Evolutionary conservation across 1,140 invertebrate genomes (phyloP).

Genomic region (Coenobita brevimanus): DNA sequence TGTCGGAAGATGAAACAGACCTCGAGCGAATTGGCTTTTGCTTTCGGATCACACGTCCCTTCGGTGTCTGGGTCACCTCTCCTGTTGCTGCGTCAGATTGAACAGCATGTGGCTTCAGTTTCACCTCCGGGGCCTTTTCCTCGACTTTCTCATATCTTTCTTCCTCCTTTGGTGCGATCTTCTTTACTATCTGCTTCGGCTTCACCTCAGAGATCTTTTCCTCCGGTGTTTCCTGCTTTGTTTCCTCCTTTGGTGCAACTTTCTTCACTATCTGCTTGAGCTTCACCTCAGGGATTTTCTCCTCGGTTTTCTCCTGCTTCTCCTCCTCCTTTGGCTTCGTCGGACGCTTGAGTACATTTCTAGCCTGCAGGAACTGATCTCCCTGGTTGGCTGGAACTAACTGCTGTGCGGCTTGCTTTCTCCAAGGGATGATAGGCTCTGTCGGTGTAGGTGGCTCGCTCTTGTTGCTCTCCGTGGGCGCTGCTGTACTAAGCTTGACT

Average conservation of each 20-base stretch:
- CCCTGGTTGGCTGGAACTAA: conserved; percentile 48
- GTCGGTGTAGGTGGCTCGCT: conserved; percentile 12
- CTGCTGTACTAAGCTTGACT: conserved; percentile 16
- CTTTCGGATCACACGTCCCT: conserved; percentile 2
- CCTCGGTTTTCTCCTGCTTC: conserved; percentile 39
- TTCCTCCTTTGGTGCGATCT: too few relatives aligned
- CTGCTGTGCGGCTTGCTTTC: conserved; percentile 32
- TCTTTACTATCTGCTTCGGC: too few relatives aligned
- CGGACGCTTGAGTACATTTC: conserved; percentile 55
- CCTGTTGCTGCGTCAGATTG: not conserved
- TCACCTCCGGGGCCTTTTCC: too few relatives aligned
- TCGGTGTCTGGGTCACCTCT: not conserved
- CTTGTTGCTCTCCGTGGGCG: conserved; percentile 4
- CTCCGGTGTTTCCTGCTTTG: too few relatives aligned
- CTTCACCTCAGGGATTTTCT: conserved; percentile 10
- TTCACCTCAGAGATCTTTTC: too few relatives aligned
- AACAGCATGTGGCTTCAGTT: too few relatives aligned
- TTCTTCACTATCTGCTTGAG: conserved; percentile 40
- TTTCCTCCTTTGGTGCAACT: not conserved
- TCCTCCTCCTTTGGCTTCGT: conserved; percentile 51
- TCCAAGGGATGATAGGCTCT: conserved; percentile 30
- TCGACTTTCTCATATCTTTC: too few relatives aligned
- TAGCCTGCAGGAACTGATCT: conserved; percentile 53
- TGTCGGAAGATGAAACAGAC: conserved; percentile 35
- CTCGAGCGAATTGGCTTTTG: conserved; percentile 10